Conservation (phyloP, 2,113 vertebrate genomes). For the Oenanthe melanoleuca region DNA sequence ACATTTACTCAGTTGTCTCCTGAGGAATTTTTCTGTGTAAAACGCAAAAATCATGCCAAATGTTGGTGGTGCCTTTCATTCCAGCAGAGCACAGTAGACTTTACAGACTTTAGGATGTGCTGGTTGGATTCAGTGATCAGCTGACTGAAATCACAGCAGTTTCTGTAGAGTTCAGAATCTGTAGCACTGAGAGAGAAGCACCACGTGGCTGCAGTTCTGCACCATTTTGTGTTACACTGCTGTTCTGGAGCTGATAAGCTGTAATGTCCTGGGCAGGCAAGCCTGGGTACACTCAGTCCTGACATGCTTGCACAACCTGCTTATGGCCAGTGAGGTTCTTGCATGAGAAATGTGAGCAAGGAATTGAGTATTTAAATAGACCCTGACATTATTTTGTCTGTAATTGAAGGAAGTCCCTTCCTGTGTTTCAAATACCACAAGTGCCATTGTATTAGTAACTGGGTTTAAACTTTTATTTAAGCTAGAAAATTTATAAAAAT, state of each 20-base stretch:
- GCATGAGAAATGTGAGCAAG: background rate
- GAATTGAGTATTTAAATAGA: background rate
- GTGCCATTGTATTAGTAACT: background rate
- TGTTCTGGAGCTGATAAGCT: background rate
- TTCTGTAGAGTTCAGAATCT: background rate
- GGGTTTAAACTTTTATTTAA: background rate
- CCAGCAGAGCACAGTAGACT: background rate
- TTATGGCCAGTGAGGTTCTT: background rate
- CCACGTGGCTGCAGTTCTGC: background rate
- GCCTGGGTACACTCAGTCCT: background rate
- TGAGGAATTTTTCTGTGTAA: conserved; percentile 11
- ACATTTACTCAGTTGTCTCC: conserved; percentile 62
- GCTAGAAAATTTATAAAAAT: background rate
- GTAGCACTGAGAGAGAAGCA: background rate
- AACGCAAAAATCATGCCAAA: background rate
- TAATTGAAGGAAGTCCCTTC: background rate
- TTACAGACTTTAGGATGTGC: background rate
- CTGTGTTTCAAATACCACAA: background rate
- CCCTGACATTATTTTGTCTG: background rate
- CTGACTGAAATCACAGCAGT: background rate
- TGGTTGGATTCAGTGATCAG: background rate
- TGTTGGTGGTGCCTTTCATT: background rate
- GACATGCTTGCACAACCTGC: background rate
- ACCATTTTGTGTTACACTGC: background rate
- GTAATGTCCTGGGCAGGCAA: background rate